phyloP scores from a whole-genome alignment of 2,797 vertebrate species.

The Neosalanx taihuensis region DNA sequence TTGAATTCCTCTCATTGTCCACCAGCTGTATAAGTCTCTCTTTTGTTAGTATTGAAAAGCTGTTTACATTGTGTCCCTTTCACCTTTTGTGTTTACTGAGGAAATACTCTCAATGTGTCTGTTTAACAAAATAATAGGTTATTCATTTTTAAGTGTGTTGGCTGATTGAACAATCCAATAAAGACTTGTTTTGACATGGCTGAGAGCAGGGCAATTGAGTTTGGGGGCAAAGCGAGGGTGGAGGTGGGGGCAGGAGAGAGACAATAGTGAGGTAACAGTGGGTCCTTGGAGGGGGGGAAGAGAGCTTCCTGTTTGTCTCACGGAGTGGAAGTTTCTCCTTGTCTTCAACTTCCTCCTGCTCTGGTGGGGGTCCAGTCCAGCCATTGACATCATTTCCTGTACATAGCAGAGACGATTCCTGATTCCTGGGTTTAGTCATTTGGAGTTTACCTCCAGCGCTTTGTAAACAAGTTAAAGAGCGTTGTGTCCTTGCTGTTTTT shows the following conservation, averaged over 20 bases:
- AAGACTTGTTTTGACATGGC: neutral
- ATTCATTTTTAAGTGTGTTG: neutral
- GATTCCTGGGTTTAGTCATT: conserved; percentile 44
- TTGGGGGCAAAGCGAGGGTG: neutral
- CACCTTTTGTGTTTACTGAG: conserved; percentile 7
- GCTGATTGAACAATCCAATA: neutral
- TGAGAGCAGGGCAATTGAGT: neutral
- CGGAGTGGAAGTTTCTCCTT: conserved; percentile 63
- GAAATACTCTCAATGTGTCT: neutral
- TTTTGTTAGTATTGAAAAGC: neutral
- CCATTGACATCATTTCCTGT: conserved; percentile 54
- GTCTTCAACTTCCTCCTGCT: conserved; percentile 62
- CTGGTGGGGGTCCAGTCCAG: conserved; percentile 37
- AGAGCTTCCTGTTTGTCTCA: conserved; percentile 68
- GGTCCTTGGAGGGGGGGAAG: neutral
- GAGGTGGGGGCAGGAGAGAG: neutral
- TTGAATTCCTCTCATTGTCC: neutral
- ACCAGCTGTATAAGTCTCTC: neutral
- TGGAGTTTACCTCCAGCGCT: conserved; percentile 47
- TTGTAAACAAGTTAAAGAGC: conserved; percentile 54
- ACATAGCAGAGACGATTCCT: conserved; percentile 52
- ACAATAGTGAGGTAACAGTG: neutral
- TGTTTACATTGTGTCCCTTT: neutral
- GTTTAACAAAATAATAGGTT: neutral
- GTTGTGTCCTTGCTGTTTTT: conserved; percentile 58